Conservation (phyloP, 2,888 invertebrate species). For the Pristionchus entomophagus region DNA sequence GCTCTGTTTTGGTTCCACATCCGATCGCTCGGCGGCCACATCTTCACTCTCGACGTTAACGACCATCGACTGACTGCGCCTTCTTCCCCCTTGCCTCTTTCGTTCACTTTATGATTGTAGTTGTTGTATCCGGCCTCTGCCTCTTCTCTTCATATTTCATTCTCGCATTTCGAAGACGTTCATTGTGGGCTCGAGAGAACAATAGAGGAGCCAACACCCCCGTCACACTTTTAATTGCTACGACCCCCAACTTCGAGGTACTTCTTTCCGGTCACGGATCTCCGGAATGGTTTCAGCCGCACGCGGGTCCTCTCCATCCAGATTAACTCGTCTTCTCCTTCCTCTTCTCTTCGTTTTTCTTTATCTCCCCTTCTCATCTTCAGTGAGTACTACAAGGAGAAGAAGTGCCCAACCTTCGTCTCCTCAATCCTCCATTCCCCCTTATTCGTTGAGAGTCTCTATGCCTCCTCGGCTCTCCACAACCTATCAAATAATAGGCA, state of each 20-base stretch:
- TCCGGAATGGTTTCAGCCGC: background rate
- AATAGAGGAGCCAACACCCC: conserved; percentile 8
- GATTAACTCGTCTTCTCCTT: background rate
- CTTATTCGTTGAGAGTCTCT: conserved; percentile 13
- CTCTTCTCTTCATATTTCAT: background rate
- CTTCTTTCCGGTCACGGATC: background rate
- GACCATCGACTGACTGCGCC: background rate
- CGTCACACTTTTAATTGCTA: background rate
- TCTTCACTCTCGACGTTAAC: background rate
- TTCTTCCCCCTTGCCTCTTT: background rate
- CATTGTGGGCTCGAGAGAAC: background rate
- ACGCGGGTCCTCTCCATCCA: background rate
- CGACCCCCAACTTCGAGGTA: too few species aligned
- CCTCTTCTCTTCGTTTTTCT: background rate
- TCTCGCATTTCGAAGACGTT: conserved; percentile 22
- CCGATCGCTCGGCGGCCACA: background rate
- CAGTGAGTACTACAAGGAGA: conserved; percentile 35
- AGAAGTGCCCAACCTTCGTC: conserved; percentile 33
- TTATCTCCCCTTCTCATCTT: conserved; percentile 4
- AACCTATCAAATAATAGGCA: conserved; percentile 47
- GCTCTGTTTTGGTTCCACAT: background rate
- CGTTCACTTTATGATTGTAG: conserved; percentile 5
- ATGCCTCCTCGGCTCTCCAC: background rate
- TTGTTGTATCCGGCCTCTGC: background rate
- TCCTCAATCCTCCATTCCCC: background rate